These are phyloP conservation scores for Cyanocitta stelleri DNA, from an alignment of 2,113 vertebrate species.

Conservation along the genomic window DNA sequence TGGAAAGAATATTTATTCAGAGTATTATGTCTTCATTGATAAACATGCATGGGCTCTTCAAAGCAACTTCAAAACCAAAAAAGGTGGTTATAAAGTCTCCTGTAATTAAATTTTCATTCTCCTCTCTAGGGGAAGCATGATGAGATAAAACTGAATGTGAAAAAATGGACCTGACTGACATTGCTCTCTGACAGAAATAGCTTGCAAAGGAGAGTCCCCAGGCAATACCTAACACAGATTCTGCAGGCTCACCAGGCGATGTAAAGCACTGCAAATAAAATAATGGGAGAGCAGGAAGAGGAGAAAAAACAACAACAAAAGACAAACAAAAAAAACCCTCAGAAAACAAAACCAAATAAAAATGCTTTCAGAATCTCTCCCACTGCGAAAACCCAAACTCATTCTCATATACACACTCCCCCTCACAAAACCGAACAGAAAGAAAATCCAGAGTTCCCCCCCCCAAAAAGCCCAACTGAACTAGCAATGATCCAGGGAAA, in stretches of 20 bases:
- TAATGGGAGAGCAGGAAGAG: neutral
- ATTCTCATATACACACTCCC: neutral
- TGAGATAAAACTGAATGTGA: neutral
- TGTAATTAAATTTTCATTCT: conserved; percentile 28
- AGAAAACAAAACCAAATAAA: neutral
- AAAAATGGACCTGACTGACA: neutral
- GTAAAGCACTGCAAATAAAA: neutral
- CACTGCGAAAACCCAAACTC: neutral
- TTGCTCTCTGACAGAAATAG: neutral
- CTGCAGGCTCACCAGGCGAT: neutral
- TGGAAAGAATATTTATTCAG: neutral
- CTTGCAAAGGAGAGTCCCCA: neutral
- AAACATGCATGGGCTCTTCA: neutral
- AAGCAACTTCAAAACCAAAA: neutral
- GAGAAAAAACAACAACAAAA: accelerated
- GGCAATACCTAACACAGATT: neutral
- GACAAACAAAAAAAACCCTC: neutral
- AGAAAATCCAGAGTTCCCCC: neutral
- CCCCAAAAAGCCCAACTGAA: neutral
- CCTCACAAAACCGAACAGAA: neutral
- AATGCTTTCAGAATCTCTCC: neutral
- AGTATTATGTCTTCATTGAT: neutral
- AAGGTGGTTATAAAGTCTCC: neutral
- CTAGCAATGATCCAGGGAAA: neutral
- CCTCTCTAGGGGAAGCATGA: neutral